phyloP scores from a whole-genome alignment of 64 coral and sea anemone genomes.

The Stylophora pistillata region DNA sequence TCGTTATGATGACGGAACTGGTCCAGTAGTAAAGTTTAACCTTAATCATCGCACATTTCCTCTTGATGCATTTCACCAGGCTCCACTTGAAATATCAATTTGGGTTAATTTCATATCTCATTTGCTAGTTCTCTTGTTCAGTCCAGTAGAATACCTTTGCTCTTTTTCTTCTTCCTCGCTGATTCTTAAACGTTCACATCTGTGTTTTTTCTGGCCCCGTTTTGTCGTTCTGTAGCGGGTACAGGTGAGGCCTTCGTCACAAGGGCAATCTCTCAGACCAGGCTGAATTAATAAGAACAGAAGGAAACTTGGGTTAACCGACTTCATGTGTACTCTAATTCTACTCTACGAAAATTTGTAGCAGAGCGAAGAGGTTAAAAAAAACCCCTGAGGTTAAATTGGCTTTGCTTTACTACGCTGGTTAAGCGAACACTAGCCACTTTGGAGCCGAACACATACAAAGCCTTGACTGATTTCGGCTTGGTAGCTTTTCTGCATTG shows the following conservation, averaged over 20 bases:
- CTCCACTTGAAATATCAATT: not conserved
- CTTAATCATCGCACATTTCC: not conserved
- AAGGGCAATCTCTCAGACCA: conserved; percentile 34
- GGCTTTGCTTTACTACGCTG: too few species aligned
- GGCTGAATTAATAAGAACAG: not conserved
- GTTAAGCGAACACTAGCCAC: too few species aligned
- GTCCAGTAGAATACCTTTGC: conserved; percentile 6
- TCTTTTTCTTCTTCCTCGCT: conserved; percentile 1
- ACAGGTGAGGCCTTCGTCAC: conserved; percentile 12
- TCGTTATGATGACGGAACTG: too few species aligned
- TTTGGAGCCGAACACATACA: too few species aligned
- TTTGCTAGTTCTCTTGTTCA: not conserved
- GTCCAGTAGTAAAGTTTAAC: too few species aligned
- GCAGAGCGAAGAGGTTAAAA: too few species aligned
- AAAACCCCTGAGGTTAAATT: too few species aligned
- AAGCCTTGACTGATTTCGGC: too few species aligned
- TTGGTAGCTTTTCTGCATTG: too few species aligned
- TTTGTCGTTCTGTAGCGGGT: conserved; percentile 22
- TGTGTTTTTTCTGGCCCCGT: conserved; percentile 9
- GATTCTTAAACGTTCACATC: conserved; percentile 16
- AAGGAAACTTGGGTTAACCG: not conserved
- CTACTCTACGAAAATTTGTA: too few species aligned
- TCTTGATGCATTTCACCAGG: not conserved
- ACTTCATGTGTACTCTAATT: not conserved
- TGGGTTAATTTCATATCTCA: not conserved